Percentiles rank a stretch among this genome's conserved stretches.
phyloP scores from a whole-genome alignment of 1,140 invertebrate species.

The Hirudo medicinalis region DNA sequence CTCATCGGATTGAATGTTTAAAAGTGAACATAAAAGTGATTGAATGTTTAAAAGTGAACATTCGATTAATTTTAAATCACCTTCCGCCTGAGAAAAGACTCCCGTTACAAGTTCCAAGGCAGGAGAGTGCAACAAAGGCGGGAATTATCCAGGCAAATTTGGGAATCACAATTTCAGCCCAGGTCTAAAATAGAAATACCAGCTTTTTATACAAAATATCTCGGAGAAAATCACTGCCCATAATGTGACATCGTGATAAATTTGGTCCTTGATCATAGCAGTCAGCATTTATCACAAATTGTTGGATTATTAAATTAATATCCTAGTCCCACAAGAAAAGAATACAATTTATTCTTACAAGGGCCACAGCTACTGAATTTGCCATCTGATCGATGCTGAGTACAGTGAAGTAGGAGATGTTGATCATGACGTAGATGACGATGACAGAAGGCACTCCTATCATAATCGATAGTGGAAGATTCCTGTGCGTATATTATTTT shows the following conservation, averaged over 20 bases:
- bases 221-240: too few species aligned
- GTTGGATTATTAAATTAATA: too few species aligned
- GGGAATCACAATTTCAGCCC: constrained; percentile 79
- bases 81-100: constrained; percentile 90
- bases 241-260: too few species aligned
- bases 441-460: constrained; percentile 31
- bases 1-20: not conserved
- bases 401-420: constrained; percentile 33
- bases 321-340: too few species aligned
- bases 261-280: too few species aligned
- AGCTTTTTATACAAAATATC: not conserved
- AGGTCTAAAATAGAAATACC: constrained; percentile 51
- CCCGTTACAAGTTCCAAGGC: constrained; percentile 95
- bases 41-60: not conserved
- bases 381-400: constrained; percentile 32
- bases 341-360: constrained; percentile 25
- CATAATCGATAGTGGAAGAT: constrained; percentile 31
- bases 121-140: constrained; percentile 90
- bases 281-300: too few species aligned
- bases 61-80: not conserved
- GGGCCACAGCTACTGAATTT: constrained; percentile 30
- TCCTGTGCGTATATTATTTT: constrained; percentile 24
- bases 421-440: constrained; percentile 31
- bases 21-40: not conserved
- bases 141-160: constrained; percentile 76